phyloP scores from a whole-genome alignment of 1,140 invertebrate species.

The Brachionus sp. region DNA sequence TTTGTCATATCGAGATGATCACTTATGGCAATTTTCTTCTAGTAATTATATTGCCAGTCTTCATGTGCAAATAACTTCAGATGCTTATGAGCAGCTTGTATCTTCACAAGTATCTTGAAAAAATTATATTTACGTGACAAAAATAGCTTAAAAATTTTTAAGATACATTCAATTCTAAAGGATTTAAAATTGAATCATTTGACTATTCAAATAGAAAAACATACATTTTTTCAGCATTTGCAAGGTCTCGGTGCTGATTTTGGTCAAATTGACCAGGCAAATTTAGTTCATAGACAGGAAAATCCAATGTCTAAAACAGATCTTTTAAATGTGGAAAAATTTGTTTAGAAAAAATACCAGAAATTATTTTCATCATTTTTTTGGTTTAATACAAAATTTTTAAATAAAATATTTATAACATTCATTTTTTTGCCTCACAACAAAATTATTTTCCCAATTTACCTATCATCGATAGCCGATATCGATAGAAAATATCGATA shows the following conservation, averaged over 20 bases:
- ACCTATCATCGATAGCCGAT: too few species aligned
- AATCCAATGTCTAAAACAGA: not conserved
- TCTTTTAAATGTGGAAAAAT: constrained; percentile 41
- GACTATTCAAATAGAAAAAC: constrained; percentile 60
- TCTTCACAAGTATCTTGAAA: constrained; percentile 50
- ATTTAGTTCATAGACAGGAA: not conserved
- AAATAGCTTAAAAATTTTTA: not conserved
- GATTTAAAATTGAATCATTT: constrained; percentile 55
- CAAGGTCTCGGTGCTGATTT: constrained; percentile 55
- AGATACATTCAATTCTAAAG: constrained; percentile 55
- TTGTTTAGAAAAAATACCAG: constrained; percentile 1
- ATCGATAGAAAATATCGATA: too few species aligned
- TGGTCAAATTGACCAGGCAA: constrained; percentile 48
- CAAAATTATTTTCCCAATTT: too few species aligned
- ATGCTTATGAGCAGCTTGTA: constrained; percentile 59
- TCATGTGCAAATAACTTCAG: constrained; percentile 58
- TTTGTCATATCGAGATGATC: constrained; percentile 57
- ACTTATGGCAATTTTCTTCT: constrained; percentile 61
- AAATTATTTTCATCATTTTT: not conserved
- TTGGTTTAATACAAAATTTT: not conserved
- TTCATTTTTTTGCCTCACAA: too few species aligned
- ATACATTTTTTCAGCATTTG: constrained; percentile 58
- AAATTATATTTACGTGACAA: not conserved
- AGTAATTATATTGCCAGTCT: constrained; percentile 56
- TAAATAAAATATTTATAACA: not conserved